These are phyloP conservation scores for Cichlasoma orientale DNA, from an alignment of 2,797 vertebrate genomes.

Conservation along the genomic window DNA sequence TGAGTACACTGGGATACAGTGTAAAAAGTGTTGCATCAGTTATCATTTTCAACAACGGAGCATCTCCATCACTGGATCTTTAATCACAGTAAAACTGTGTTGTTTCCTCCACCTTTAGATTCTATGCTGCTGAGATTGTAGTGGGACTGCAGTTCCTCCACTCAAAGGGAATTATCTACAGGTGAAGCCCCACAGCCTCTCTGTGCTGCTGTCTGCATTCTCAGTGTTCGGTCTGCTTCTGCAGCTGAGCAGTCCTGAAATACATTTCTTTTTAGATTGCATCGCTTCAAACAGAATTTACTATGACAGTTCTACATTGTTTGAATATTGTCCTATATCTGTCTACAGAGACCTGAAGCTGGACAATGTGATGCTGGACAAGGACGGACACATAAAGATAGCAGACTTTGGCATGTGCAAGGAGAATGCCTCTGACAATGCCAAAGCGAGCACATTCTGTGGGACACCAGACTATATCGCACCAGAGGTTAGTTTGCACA, in stretches of 20 bases:
- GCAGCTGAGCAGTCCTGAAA: neutral
- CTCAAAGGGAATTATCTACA: constrained; percentile 94
- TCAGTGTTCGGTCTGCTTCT: neutral
- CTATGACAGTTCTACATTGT: neutral
- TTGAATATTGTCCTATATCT: neutral
- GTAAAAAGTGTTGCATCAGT: neutral
- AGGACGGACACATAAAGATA: constrained; percentile 95
- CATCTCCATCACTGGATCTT: neutral
- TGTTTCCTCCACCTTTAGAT: constrained; percentile 78
- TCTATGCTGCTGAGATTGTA: constrained; percentile 93
- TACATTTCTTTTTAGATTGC: neutral
- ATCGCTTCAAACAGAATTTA: neutral
- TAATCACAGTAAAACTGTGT: neutral
- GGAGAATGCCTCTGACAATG: constrained; percentile 88
- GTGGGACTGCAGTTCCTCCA: constrained; percentile 96
- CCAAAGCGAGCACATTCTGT: constrained; percentile 92
- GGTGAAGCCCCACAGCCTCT: constrained; percentile 75
- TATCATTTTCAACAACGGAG: neutral
- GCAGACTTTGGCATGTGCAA: constrained; percentile 99
- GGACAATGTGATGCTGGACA: constrained; percentile 97
- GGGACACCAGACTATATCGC: constrained; percentile 98
- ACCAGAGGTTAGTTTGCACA: constrained; percentile 84
- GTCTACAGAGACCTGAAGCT: constrained; percentile 92
- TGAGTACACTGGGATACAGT: constrained; percentile 67
- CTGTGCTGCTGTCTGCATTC: neutral